A percentile compares a stretch with the other conserved stretches of the same genome.
Conservation (phyloP, 2,888 invertebrate genomes). For the Sericinus montela region DNA sequence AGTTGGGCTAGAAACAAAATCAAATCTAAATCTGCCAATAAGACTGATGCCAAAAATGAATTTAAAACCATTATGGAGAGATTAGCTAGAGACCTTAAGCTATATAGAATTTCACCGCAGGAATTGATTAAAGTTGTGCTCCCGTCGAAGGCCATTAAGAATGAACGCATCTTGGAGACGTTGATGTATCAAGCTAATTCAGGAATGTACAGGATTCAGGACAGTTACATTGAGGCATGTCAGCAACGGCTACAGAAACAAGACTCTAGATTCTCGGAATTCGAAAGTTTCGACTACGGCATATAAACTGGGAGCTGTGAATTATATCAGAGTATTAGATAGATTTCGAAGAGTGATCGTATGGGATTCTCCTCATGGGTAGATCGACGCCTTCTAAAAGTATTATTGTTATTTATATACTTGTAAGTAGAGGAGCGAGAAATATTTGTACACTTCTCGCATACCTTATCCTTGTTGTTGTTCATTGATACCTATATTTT, state of each 20-base stretch:
- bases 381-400: constrained; percentile 75
- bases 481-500: constrained; percentile 78
- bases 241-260: constrained; percentile 92
- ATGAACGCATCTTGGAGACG: constrained; percentile 94
- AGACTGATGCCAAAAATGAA: constrained; percentile 91
- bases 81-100: constrained; percentile 91
- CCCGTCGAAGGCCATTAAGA: constrained; percentile 95
- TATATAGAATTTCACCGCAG: constrained; percentile 94
- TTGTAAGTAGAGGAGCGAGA: constrained; percentile 73
- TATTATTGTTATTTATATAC: constrained; percentile 78
- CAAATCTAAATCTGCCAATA: constrained; percentile 85
- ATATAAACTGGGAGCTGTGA: constrained; percentile 78
- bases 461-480: constrained; percentile 75
- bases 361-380: constrained; percentile 67
- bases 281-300: constrained; percentile 88
- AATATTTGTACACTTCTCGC: constrained; percentile 75
- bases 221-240: constrained; percentile 91
- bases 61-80: constrained; percentile 96
- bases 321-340: constrained; percentile 75
- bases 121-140: constrained; percentile 95
- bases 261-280: constrained; percentile 91
- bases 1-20: constrained; percentile 93
- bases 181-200: constrained; percentile 96
- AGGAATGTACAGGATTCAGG: constrained; percentile 95
- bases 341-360: constrained; percentile 62